A percentile compares a stretch with the other conserved stretches of the same genome.
Conservation (phyloP, 1,140 invertebrate species). For the Drosophila kanapiae region DNA sequence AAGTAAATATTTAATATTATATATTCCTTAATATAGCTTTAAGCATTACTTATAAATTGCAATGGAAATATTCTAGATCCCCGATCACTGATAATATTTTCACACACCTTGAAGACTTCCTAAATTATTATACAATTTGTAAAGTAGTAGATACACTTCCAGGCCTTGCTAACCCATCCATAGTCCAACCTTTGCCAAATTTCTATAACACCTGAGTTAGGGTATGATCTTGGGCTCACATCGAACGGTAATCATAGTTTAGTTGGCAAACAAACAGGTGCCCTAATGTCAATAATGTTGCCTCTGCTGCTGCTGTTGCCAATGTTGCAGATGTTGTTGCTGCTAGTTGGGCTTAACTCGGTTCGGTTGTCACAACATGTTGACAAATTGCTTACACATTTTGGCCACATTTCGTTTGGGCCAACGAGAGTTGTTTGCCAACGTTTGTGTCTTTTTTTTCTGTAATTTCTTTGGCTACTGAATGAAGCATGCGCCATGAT, state of each 20-base stretch:
- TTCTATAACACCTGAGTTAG: constrained; percentile 5
- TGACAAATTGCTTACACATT: constrained; percentile 80
- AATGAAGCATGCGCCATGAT: constrained; percentile 70
- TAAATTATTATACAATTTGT: not conserved
- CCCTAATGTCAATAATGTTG: constrained; percentile 80
- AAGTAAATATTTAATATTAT: no score
- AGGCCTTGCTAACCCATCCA: not conserved
- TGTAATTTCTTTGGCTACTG: constrained; percentile 48
- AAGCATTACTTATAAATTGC: not conserved
- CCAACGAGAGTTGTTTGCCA: constrained; percentile 47
- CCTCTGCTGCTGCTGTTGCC: constrained; percentile 28
- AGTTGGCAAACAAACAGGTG: constrained; percentile 79
- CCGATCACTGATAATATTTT: not conserved
- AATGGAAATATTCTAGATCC: not conserved
- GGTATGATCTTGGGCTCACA: constrained; percentile 23
- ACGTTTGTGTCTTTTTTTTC: not conserved
- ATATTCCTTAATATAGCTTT: not conserved
- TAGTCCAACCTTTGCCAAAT: not conserved
- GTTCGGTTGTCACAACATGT: constrained; percentile 73
- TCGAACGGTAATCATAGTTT: constrained; percentile 78
- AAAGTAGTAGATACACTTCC: no score
- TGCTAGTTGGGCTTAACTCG: constrained; percentile 36
- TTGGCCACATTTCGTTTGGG: constrained; percentile 67
- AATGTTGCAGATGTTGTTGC: constrained; percentile 9
- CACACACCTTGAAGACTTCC: not conserved